These are phyloP conservation scores for Drosophila colorata DNA, from an alignment of 2,888 invertebrate genomes.

Conservation along the genomic window DNA sequence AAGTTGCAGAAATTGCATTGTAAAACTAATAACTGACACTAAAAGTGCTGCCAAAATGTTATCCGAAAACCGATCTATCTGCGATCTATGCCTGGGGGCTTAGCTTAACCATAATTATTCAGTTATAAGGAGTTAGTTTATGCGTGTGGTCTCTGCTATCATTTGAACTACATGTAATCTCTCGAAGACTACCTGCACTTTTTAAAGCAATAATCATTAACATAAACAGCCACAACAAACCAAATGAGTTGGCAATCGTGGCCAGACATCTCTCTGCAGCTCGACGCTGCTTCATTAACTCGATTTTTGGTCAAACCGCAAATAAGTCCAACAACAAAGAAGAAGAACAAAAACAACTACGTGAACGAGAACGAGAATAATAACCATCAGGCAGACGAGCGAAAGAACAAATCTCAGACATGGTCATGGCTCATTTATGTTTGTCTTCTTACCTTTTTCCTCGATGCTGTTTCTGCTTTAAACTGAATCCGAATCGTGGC, in stretches of 20 bases:
- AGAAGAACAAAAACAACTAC: slow-evolving; percentile 20
- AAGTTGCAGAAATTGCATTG: too few species aligned
- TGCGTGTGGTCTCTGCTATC: slow-evolving; percentile 44
- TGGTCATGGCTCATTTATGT: slow-evolving; percentile 53
- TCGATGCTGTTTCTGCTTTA: slow-evolving; percentile 25
- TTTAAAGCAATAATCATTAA: slow-evolving; percentile 70
- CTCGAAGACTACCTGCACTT: slow-evolving; percentile 54
- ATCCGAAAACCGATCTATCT: background rate
- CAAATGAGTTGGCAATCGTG: slow-evolving; percentile 67
- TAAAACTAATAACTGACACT: too few species aligned
- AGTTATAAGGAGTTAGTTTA: background rate
- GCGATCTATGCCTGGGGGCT: too few species aligned
- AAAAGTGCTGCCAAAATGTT: too few species aligned
- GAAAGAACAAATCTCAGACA: slow-evolving; percentile 49
- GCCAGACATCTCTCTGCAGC: slow-evolving; percentile 54
- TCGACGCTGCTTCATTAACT: slow-evolving; percentile 67
- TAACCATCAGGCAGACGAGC: slow-evolving; percentile 12
- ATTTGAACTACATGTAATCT: slow-evolving; percentile 34
- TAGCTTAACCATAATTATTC: background rate
- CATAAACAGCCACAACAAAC: slow-evolving; percentile 68
- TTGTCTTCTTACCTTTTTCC: slow-evolving; percentile 43
- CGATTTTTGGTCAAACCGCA: slow-evolving; percentile 69
- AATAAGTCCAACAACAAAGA: slow-evolving; percentile 44
- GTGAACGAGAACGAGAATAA: slow-evolving; percentile 13
- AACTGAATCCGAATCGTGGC: slow-evolving; percentile 35